phyloP scores from a whole-genome alignment of 2,888 invertebrate genomes.

The Myopa tessellatipennis region DNA sequence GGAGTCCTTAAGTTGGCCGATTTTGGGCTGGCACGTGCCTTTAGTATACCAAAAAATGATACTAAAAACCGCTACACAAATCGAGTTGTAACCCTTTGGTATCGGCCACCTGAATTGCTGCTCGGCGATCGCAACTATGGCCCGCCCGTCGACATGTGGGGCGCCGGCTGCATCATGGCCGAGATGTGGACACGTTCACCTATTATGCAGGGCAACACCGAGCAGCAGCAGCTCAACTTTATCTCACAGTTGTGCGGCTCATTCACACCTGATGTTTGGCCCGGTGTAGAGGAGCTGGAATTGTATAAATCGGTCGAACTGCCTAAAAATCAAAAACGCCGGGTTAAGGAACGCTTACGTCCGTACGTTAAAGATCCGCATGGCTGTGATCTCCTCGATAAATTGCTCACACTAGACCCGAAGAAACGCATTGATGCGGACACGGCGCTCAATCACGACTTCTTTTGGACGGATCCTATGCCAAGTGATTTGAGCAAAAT shows the following conservation, averaged over 20 bases:
- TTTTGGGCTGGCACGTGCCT: slow-evolving; percentile 95
- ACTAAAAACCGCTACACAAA: slow-evolving; percentile 94
- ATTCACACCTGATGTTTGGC: slow-evolving; percentile 92
- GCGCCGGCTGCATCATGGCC: slow-evolving; percentile 99
- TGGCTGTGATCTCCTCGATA: slow-evolving; percentile 93
- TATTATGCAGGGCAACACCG: slow-evolving; percentile 96
- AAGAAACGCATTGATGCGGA: slow-evolving; percentile 89
- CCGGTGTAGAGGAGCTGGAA: slow-evolving; percentile 89
- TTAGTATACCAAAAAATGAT: slow-evolving; percentile 88
- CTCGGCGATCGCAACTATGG: slow-evolving; percentile 92
- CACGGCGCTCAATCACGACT: slow-evolving; percentile 94
- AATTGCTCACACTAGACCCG: slow-evolving; percentile 91
- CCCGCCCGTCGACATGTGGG: slow-evolving; percentile 96
- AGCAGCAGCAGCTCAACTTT: slow-evolving; percentile 93
- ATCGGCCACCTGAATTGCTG: slow-evolving; percentile 74
- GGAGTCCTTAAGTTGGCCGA: slow-evolving; percentile 96
- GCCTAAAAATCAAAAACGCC: slow-evolving; percentile 86
- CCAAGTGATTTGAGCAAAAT: slow-evolving; percentile 91
- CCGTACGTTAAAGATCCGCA: slow-evolving; percentile 92
- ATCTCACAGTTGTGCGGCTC: slow-evolving; percentile 97
- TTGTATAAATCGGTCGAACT: slow-evolving; percentile 89
- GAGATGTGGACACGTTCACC: slow-evolving; percentile 99
- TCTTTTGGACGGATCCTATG: slow-evolving; percentile 99
- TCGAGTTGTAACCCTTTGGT: slow-evolving; percentile 97
- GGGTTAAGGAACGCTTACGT: slow-evolving; percentile 85